phyloP scores from a whole-genome alignment of 2,888 invertebrate genomes.

The Hesperia comma region DNA sequence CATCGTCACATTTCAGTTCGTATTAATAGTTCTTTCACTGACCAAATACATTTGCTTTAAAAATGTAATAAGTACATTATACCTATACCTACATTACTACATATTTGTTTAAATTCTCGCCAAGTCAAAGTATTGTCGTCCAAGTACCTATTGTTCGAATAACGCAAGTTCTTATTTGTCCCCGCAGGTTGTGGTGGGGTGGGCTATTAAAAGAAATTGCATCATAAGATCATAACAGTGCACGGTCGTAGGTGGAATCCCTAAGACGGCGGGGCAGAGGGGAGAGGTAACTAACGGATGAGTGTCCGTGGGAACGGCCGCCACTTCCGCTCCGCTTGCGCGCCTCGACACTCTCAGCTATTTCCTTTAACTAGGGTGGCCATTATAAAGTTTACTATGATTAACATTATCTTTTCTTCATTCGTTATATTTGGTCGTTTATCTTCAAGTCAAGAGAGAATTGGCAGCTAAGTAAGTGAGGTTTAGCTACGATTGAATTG shows the following conservation, averaged over 20 bases:
- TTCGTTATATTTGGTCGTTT: too few relatives aligned
- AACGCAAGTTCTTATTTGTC: not conserved
- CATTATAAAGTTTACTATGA: conserved; percentile 40
- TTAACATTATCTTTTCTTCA: not conserved
- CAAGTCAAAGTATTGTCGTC: not conserved
- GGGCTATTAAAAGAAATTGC: conserved; percentile 13
- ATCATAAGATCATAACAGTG: not conserved
- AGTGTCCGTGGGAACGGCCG: conserved; percentile 82
- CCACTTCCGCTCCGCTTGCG: conserved; percentile 76
- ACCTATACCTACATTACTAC: too few relatives aligned
- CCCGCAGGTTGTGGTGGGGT: not conserved
- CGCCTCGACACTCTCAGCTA: conserved; percentile 72
- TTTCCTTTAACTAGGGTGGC: conserved; percentile 79
- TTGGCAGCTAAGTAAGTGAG: too few relatives aligned
- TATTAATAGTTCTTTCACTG: too few relatives aligned
- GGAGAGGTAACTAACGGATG: conserved; percentile 81
- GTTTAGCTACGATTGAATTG: too few relatives aligned
- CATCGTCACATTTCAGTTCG: too few relatives aligned
- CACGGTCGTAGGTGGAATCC: conserved; percentile 42
- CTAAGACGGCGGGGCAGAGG: conserved; percentile 48
- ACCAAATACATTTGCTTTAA: too few relatives aligned
- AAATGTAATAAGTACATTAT: too few relatives aligned
- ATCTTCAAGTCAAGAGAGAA: too few relatives aligned
- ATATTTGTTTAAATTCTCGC: too few relatives aligned
- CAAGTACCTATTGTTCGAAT: too few relatives aligned